Percentiles rank a stretch among this genome's conserved stretches.
Conservation (phyloP, 2,797 vertebrate genomes). For the Amniataba percoides region DNA sequence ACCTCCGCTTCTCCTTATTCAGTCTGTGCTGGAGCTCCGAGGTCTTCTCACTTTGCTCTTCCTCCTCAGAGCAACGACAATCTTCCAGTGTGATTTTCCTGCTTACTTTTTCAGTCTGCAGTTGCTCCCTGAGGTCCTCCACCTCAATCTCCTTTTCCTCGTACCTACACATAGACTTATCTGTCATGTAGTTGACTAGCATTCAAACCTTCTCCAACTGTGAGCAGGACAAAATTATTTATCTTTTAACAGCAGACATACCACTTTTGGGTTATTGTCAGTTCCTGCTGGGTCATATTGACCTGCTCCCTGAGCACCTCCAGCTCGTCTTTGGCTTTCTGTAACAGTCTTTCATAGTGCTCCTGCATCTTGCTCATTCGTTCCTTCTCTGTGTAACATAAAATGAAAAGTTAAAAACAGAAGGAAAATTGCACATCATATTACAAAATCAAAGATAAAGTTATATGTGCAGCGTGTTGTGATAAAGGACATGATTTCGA, state of each 20-base stretch:
- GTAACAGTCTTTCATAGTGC: constrained; percentile 81
- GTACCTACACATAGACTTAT: constrained; percentile 49
- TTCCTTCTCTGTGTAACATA: constrained; percentile 39
- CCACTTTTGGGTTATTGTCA: constrained; percentile 45
- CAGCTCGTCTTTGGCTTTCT: constrained; percentile 76
- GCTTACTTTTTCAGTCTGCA: constrained; percentile 67
- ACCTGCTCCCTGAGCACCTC: constrained; percentile 77
- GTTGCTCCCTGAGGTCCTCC: constrained; percentile 59
- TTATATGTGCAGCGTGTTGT: background rate
- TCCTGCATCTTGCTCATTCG: constrained; percentile 69
- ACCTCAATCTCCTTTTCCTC: constrained; percentile 46
- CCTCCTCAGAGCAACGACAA: constrained; percentile 67
- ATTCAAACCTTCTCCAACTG: background rate
- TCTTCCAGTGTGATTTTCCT: constrained; percentile 32
- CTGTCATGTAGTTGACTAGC: constrained; percentile 8
- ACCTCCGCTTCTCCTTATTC: constrained; percentile 82
- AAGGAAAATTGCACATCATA: background rate
- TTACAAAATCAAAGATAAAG: background rate
- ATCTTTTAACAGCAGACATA: constrained; percentile 22
- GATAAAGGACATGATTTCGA: constrained; percentile 1
- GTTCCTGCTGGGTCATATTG: constrained; percentile 77
- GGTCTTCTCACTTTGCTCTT: constrained; percentile 81
- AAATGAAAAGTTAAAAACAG: background rate
- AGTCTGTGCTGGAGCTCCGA: constrained; percentile 74
- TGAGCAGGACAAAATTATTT: background rate